Evolutionary conservation across 2,113 vertebrate species (phyloP).

Genomic region (Cavia porcellus): DNA sequence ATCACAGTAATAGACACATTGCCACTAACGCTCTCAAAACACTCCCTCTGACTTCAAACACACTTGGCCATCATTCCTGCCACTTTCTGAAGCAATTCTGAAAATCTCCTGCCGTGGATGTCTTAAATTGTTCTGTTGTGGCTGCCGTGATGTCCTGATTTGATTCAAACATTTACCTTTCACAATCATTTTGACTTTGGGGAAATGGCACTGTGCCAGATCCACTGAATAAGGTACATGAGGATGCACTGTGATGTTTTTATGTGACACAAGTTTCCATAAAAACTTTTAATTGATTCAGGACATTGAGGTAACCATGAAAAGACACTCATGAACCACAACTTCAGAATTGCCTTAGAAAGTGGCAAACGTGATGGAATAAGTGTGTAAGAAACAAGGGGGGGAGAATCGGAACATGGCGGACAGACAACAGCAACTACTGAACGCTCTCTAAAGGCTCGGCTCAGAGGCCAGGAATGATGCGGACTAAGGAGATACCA

Average conservation of each 20-base stretch:
- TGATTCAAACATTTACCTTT: not conserved
- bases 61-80: not conserved
- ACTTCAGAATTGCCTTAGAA: not conserved
- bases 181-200: not conserved
- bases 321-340: not conserved
- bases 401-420: too few relatives aligned
- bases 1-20: not conserved
- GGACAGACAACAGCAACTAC: too few relatives aligned
- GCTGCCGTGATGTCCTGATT: not conserved
- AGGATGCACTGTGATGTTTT: not conserved
- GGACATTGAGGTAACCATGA: not conserved
- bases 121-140: not conserved
- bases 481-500: too few relatives aligned
- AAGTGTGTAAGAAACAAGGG: not conserved
- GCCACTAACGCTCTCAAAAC: not conserved
- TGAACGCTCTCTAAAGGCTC: too few relatives aligned
- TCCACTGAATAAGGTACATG: not conserved
- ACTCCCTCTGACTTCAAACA: not conserved
- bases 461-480: too few relatives aligned
- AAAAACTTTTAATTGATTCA: not conserved
- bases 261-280: not conserved
- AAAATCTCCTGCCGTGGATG: not conserved
- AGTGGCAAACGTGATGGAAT: not conserved
- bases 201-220: not conserved
- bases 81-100: not conserved